Base-by-base conservation (phyloP, 2,113 vertebrate species). In the Boleophthalmus pectinirostris region DNA sequence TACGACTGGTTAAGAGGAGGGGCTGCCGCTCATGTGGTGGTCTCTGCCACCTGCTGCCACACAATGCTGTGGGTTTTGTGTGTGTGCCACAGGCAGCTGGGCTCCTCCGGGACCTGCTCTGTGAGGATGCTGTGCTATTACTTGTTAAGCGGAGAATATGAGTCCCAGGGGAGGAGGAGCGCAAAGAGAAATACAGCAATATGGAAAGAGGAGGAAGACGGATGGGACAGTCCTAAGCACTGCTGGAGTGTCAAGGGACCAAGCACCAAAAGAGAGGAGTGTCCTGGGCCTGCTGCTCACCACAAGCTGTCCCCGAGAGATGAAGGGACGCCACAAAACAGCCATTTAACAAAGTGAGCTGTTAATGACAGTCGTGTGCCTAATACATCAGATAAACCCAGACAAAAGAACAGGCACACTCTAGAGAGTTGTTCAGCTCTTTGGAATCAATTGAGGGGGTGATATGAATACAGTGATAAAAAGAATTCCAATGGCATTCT, bases 41-140 rank as follows among this genome's bases (percentile, higher is more conserved):
- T 87, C 85, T 86, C 90, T 89, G 90, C 92, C 93, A 94, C 93
- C 93, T 94, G 93, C 93, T 89, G 90, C 82, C 90, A 69, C 70
- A 83, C 78, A 82, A 79, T 85, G 82, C 86, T 86, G 38, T 49
- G 69, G 73, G 29, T n/a, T 66, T 69, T 85, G 45, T 76, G 82
- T 71, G 64, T 72, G 79, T 81, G 75, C 73, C 16, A 53, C 70
- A 85, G 75, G 57, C 66, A 16, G 51, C 25, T 49, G 60, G 61
- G 73, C 70, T 90, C 89, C 84, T 85, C 53, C 23, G 91, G 85
- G 87, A 90, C 45, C 51, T 74, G 79, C 85, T 76, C 75, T 46
- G 76, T 0, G 72, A 85, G 74, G 87, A 88, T 91, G 91, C 87
- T 84, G 80, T 77, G 73, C 85, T 91, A 91, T 91, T 90, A 90